Conservation (phyloP, 1,140 invertebrate genomes). For the Bombyx mori region ASM3026992v2 NC_085109.1:12813501-12814000, state of each 20-base stretch:
- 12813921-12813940: too few relatives aligned
- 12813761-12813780: not conserved
- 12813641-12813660: slow-evolving; percentile 57
- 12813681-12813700: slow-evolving; percentile 40
- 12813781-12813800: slow-evolving; percentile 13
- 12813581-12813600: slow-evolving; percentile 46
- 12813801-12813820: slow-evolving; percentile 42
- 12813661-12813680: slow-evolving; percentile 45
- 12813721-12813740: not conserved
- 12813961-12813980: too few relatives aligned
- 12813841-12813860: too few relatives aligned
- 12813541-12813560: slow-evolving; percentile 19
- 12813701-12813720: slow-evolving; percentile 33
- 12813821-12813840: slow-evolving; percentile 24
- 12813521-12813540: slow-evolving; percentile 5
- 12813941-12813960: too few relatives aligned
- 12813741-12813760: not conserved
- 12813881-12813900: too few relatives aligned
- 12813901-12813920: too few relatives aligned
- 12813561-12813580: slow-evolving; percentile 44
- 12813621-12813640: slow-evolving; percentile 48
- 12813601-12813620: slow-evolving; percentile 49
- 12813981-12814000: too few relatives aligned
- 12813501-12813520: slow-evolving; percentile 19
- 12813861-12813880: too few relatives aligned